These are phyloP conservation scores for Lissonota sp. DNA, from an alignment of 2,888 invertebrate species.

Conservation along the genomic window DNA sequence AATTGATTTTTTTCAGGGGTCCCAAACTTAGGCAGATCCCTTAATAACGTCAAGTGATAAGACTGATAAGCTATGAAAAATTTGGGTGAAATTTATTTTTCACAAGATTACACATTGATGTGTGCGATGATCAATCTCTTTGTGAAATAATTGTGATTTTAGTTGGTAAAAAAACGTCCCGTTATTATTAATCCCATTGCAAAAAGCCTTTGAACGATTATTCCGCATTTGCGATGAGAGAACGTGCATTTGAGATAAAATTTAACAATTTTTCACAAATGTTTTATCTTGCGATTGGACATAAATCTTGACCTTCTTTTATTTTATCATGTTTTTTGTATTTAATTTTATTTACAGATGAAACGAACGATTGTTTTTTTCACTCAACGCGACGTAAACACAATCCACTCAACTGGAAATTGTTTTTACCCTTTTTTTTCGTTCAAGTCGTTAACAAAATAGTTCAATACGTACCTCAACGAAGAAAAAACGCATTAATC, in stretches of 20 bases:
- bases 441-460: constrained; percentile 18
- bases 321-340: background rate
- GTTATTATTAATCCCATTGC: background rate
- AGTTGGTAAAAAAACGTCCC: constrained; percentile 18
- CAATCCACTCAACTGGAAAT: background rate
- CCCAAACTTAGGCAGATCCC: too few relatives aligned
- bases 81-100: background rate
- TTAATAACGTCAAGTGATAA: background rate
- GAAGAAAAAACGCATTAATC: constrained; percentile 27
- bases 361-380: constrained; percentile 12
- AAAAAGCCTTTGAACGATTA: background rate
- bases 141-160: constrained; percentile 31
- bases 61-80: background rate
- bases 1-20: too few relatives aligned
- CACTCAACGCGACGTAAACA: background rate
- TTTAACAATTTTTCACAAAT: background rate
- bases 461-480: constrained; percentile 34
- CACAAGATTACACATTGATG: constrained; percentile 28
- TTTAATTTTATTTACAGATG: background rate
- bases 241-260: background rate
- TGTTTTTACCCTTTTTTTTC: background rate
- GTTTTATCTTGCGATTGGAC: background rate
- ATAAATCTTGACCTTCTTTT: background rate
- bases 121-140: too few relatives aligned
- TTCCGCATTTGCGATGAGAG: background rate